phyloP scores from a whole-genome alignment of 2,113 vertebrate species.

The Dolichotis patagonum region DNA sequence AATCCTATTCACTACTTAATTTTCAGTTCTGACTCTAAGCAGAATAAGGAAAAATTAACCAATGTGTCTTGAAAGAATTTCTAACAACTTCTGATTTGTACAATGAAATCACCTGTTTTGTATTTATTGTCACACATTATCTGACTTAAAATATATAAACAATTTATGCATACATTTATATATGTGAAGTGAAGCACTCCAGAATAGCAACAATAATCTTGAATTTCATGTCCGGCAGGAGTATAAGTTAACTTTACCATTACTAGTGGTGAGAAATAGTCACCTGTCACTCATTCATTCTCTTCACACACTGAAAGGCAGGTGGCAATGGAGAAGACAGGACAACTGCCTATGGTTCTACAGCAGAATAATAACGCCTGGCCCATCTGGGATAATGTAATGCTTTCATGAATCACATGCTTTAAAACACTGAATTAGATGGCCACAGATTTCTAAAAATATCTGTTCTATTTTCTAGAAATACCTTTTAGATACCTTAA shows the following conservation, averaged over 20 bases:
- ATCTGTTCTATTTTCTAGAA: conserved; percentile 41
- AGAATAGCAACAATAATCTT: background rate
- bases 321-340: background rate
- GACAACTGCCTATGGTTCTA: background rate
- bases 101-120: background rate
- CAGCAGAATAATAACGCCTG: background rate
- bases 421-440: conserved; percentile 49
- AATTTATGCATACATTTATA: background rate
- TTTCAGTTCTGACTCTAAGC: background rate
- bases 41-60: conserved; percentile 8
- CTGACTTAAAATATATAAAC: background rate
- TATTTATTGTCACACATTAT: background rate
- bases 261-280: background rate
- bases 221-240: background rate
- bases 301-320: conserved; percentile 48
- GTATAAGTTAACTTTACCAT: conserved; percentile 11
- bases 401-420: background rate
- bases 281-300: conserved; percentile 25
- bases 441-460: conserved; percentile 1
- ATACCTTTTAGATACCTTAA: conserved; percentile 37
- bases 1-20: background rate
- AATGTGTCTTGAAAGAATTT: background rate
- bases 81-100: background rate
- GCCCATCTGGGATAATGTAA: background rate
- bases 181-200: background rate